phyloP scores from a whole-genome alignment of 2,797 vertebrate species.

The Menidia menidia region DNA sequence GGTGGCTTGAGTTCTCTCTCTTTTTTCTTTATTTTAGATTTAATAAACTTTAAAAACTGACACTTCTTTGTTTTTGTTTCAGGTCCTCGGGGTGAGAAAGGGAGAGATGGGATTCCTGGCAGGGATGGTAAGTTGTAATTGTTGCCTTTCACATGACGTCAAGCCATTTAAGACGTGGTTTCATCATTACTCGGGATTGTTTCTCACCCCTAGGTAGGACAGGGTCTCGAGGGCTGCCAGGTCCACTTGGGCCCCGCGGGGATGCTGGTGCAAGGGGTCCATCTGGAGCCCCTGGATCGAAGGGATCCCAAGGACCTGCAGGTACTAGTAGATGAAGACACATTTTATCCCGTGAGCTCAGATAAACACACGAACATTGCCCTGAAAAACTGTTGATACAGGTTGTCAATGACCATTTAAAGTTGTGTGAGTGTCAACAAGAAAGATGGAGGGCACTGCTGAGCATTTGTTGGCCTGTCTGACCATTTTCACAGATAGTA shows the following conservation, averaged over 20 bases:
- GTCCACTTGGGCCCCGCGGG: constrained; percentile 85
- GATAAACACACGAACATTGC: constrained; percentile 20
- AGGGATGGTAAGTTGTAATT: constrained; percentile 75
- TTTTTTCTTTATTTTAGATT: constrained; percentile 26
- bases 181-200: constrained; percentile 54
- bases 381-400: constrained; percentile 29
- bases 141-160: constrained; percentile 34
- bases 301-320: constrained; percentile 85
- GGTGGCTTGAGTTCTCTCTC: constrained; percentile 12
- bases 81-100: constrained; percentile 85
- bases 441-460: constrained; percentile 1
- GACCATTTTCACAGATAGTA: constrained; percentile 19
- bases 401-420: constrained; percentile 34
- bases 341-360: constrained; percentile 9
- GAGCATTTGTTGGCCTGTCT: constrained; percentile 11
- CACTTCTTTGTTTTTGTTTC: constrained; percentile 49
- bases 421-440: constrained; percentile 10
- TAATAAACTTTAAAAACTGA: constrained; percentile 37
- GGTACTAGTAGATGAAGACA: constrained; percentile 76
- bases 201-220: constrained; percentile 80
- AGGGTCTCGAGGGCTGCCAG: constrained; percentile 79
- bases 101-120: constrained; percentile 80
- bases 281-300: constrained; percentile 81
- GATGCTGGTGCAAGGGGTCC: constrained; percentile 83
- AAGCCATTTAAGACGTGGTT: constrained; percentile 38